phyloP scores from a whole-genome alignment of 2,888 invertebrate species.

The Leptura quadrifasciata region DNA sequence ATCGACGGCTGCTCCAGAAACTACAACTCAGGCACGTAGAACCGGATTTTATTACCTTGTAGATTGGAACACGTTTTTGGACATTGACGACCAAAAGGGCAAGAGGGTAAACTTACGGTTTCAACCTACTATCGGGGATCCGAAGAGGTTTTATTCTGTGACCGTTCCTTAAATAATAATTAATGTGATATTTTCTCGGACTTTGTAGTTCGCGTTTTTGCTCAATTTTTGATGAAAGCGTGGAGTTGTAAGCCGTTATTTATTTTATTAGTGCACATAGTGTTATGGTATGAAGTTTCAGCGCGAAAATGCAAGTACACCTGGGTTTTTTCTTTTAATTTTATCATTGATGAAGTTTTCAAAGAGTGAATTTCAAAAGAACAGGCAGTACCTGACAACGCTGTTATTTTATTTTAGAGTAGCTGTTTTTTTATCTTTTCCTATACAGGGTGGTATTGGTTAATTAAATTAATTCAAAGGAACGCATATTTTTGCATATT shows the following conservation, averaged over 20 bases:
- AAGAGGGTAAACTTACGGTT: conserved; percentile 86
- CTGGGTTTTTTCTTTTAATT: no score
- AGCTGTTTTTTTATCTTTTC: no score
- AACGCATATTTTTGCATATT: no score
- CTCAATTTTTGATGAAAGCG: conserved; percentile 19
- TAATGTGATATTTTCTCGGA: conserved; percentile 25
- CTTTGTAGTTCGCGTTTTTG: not conserved
- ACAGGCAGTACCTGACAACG: no score
- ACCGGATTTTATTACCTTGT: conserved; percentile 90
- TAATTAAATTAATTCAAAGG: no score
- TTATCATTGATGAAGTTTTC: no score
- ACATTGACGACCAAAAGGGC: conserved; percentile 85
- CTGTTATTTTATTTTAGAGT: no score
- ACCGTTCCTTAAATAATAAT: conserved; percentile 78
- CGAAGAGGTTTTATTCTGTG: conserved; percentile 85
- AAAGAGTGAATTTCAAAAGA: no score
- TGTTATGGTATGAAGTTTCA: not conserved
- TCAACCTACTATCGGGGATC: conserved; percentile 88
- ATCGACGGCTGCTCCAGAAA: conserved; percentile 75
- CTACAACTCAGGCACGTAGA: conserved; percentile 80
- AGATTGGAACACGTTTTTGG: conserved; percentile 91
- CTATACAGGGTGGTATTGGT: no score
- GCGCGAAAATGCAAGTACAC: no score
- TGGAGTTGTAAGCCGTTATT: not conserved
- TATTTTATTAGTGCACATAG: not conserved